Conservation (phyloP, 1,140 invertebrate species). For the Pollicipes pollicipes region DNA sequence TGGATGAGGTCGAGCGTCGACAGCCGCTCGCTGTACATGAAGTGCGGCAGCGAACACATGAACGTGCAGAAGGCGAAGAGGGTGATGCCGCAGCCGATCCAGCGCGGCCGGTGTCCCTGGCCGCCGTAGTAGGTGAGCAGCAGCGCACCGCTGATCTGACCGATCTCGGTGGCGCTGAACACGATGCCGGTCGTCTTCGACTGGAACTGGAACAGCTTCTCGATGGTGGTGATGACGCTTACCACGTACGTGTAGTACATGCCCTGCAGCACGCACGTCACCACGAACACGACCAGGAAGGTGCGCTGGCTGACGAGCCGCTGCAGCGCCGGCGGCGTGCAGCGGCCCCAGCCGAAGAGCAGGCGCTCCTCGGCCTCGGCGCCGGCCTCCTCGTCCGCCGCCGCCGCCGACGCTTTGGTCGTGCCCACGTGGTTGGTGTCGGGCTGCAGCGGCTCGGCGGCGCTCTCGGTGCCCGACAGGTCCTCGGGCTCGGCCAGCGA, state of each 20-base stretch:
- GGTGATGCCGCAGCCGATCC: conserved; percentile 86
- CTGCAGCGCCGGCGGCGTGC: conserved; percentile 20
- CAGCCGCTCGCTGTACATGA: conserved; percentile 12
- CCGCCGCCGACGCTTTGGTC: too few species aligned
- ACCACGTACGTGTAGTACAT: conserved; percentile 94
- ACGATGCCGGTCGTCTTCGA: conserved; percentile 85
- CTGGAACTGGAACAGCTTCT: conserved; percentile 88
- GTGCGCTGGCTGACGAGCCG: conserved; percentile 69
- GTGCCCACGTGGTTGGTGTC: too few species aligned
- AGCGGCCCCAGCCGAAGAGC: neutral
- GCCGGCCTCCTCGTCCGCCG: too few species aligned
- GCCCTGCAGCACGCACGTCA: conserved; percentile 75
- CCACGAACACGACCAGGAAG: conserved; percentile 70
- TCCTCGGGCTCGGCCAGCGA: too few species aligned
- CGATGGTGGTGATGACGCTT: conserved; percentile 88
- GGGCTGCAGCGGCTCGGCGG: too few species aligned
- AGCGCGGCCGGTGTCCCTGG: conserved; percentile 80
- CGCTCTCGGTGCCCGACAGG: too few species aligned
- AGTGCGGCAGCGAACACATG: conserved; percentile 50
- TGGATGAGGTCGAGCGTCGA: too few species aligned
- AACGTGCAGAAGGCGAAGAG: conserved; percentile 72
- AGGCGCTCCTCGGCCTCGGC: neutral
- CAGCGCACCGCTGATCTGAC: conserved; percentile 62
- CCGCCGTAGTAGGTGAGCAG: conserved; percentile 84
- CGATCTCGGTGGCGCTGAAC: conserved; percentile 84